Evolutionary conservation across 2,113 vertebrate genomes (phyloP).

Genomic region (Clupea harengus): DNA sequence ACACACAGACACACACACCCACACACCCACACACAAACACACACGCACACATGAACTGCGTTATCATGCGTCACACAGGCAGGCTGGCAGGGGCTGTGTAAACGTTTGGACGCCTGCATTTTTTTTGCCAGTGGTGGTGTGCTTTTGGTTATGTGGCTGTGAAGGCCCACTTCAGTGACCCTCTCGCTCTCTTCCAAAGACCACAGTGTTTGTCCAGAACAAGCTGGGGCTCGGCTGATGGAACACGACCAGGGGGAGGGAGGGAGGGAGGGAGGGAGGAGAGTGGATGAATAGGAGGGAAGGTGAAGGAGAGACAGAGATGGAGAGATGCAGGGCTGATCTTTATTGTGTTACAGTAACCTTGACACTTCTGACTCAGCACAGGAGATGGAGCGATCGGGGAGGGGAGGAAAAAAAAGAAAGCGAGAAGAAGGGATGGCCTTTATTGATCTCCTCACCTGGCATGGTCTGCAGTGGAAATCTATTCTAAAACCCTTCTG

Average conservation of each 20-base stretch:
- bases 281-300: background rate
- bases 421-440: background rate
- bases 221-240: background rate
- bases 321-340: background rate
- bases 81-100: background rate
- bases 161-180: background rate
- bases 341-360: background rate
- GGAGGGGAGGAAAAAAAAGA: background rate
- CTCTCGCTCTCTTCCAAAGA: background rate
- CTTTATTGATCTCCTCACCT: background rate
- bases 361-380: background rate
- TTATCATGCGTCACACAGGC: background rate
- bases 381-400: background rate
- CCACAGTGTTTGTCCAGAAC: background rate
- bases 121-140: background rate
- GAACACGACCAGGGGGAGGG: background rate
- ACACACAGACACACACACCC: background rate
- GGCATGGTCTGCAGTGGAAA: background rate
- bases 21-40: background rate
- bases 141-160: background rate
- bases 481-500: constrained; percentile 8
- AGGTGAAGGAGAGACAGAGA: background rate
- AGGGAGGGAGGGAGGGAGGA: background rate
- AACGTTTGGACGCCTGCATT: background rate
- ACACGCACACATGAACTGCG: background rate